Evolutionary conservation across 2,797 vertebrate genomes (phyloP).

Genomic region (Vultur gryphus): DNA sequence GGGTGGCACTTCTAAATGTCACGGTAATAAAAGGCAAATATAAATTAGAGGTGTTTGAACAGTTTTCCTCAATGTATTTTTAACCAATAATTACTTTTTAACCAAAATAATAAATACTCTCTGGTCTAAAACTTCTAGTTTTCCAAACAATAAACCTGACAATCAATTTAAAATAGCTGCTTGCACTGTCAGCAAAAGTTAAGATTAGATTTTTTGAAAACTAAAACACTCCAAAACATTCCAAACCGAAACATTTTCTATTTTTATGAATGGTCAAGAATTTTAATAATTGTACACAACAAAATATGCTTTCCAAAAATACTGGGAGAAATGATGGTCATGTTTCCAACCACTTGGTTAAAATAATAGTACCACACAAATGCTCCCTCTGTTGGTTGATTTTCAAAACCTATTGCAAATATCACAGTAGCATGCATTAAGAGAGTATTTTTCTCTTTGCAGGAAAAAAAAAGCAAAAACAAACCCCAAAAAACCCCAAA

Average conservation of each 20-base stretch:
- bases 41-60: neutral
- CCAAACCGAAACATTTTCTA: neutral
- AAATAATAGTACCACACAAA: neutral
- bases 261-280: neutral
- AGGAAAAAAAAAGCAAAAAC: neutral
- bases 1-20: neutral
- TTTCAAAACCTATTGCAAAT: neutral
- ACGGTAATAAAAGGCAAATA: neutral
- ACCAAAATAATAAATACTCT: neutral
- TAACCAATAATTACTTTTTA: neutral
- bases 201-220: neutral
- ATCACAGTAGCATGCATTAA: neutral
- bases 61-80: neutral
- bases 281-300: neutral
- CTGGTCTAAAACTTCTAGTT: neutral
- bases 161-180: neutral
- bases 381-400: constrained; percentile 2
- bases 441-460: neutral
- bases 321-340: neutral
- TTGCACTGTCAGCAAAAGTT: neutral
- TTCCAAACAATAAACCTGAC: neutral
- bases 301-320: neutral
- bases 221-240: neutral
- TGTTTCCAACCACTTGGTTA: neutral
- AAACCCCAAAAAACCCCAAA: neutral